Percentiles rank a stretch among this genome's conserved stretches.
These are phyloP conservation scores for Micropterix aruncella DNA, from an alignment of 2,888 invertebrate species.

Conservation along the genomic window DNA sequence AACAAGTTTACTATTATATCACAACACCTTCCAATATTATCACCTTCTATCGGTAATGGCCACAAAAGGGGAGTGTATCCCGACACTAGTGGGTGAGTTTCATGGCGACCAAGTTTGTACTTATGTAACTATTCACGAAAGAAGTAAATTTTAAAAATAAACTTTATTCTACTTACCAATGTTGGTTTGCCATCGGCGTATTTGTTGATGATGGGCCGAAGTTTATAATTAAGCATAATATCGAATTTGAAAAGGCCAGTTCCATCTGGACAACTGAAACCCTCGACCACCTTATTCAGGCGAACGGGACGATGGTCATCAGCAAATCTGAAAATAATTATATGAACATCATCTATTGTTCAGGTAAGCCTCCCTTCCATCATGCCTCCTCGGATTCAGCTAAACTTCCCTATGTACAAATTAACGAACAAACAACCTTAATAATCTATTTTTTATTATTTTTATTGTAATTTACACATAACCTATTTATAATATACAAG, in stretches of 20 bases:
- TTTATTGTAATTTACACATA: too few relatives aligned
- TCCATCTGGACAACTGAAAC: constrained; percentile 44
- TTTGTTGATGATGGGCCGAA: constrained; percentile 50
- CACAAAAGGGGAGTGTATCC: too few relatives aligned
- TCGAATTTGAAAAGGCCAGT: constrained; percentile 60
- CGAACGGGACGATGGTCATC: constrained; percentile 62
- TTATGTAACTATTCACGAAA: too few relatives aligned
- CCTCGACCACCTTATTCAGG: constrained; percentile 56
- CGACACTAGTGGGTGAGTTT: too few relatives aligned
- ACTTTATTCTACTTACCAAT: constrained; percentile 41
- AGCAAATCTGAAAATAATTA: constrained; percentile 37
- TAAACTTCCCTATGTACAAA: constrained; percentile 2
- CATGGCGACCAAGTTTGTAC: too few relatives aligned
- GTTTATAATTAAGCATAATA: constrained; percentile 59
- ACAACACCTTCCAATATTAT: too few relatives aligned
- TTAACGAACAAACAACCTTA: background rate
- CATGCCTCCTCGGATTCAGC: background rate
- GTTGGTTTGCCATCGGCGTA: constrained; percentile 63
- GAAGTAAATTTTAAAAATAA: constrained; percentile 2
- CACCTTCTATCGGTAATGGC: too few relatives aligned
- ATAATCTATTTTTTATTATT: too few relatives aligned
- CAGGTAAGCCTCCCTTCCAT: background rate
- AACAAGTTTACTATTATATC: too few relatives aligned
- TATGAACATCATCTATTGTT: too few relatives aligned
- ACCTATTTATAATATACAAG: too few relatives aligned